These are phyloP conservation scores for Myotis yumanensis DNA, from an alignment of 2,113 vertebrate genomes.

Conservation along the genomic window DNA sequence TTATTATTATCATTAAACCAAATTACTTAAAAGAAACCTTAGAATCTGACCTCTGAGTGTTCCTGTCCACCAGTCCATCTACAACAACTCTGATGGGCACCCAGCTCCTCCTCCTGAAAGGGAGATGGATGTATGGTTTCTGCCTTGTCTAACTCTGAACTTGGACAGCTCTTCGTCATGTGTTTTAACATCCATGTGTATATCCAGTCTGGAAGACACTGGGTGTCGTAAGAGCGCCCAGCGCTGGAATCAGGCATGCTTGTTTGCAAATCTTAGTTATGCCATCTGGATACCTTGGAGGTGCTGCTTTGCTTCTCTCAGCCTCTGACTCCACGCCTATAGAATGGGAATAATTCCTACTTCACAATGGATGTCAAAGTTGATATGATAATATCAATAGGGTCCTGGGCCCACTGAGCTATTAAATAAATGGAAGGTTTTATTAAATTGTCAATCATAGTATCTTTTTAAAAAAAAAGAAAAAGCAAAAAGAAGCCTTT, in stretches of 20 bases:
- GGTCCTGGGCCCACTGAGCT: neutral
- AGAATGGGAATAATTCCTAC: neutral
- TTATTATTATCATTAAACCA: neutral
- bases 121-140: neutral
- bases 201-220: neutral
- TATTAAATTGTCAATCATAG: neutral
- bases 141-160: neutral
- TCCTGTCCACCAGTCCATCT: too few relatives aligned
- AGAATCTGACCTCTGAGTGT: neutral
- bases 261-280: neutral
- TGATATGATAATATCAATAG: neutral
- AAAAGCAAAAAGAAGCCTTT: neutral
- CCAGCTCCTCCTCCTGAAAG: neutral
- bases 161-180: neutral
- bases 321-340: neutral
- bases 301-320: neutral
- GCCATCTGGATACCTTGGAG: neutral
- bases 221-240: neutral
- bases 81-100: neutral
- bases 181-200: accelerated
- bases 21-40: neutral
- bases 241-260: neutral
- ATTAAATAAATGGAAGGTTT: neutral
- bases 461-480: neutral
- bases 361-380: neutral